Evolutionary conservation across 2,888 invertebrate species (phyloP).

Genomic region (Acleris sparsana): DNA sequence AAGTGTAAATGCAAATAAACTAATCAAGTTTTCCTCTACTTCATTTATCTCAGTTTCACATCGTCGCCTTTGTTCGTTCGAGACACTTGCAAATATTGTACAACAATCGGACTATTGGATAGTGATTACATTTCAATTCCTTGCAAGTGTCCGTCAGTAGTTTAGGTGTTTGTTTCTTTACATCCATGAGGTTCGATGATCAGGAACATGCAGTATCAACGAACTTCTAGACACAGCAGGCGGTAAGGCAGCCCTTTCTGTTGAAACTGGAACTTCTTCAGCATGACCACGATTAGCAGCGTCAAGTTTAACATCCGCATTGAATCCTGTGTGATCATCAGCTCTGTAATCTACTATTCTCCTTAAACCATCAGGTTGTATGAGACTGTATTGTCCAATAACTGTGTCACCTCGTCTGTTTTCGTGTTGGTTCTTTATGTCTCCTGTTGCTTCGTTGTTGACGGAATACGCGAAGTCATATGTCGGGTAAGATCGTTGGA

Average conservation of each 20-base stretch:
- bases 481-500: constrained; percentile 52
- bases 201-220: constrained; percentile 15
- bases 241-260: not conserved
- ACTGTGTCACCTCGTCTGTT: constrained; percentile 77
- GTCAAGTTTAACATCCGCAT: constrained; percentile 78
- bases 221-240: constrained; percentile 20
- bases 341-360: constrained; percentile 83
- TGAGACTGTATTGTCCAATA: constrained; percentile 79
- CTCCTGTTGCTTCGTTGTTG: constrained; percentile 79
- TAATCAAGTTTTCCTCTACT: constrained; percentile 16
- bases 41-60: not conserved
- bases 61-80: not conserved
- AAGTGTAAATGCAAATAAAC: constrained; percentile 32
- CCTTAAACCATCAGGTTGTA: constrained; percentile 81
- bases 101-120: too few relatives aligned
- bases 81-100: not conserved
- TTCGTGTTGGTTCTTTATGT: constrained; percentile 81
- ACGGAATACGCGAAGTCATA: constrained; percentile 83
- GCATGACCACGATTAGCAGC: not conserved
- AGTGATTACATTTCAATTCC: too few relatives aligned
- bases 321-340: constrained; percentile 79
- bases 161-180: not conserved
- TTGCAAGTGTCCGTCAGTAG: not conserved
- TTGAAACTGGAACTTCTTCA: constrained; percentile 2
- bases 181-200: constrained; percentile 9